A percentile compares a stretch with the other conserved stretches of the same genome.
Conservation (phyloP, 64 coral and sea anemone species). For the Catalaphyllia jardinei region DNA sequence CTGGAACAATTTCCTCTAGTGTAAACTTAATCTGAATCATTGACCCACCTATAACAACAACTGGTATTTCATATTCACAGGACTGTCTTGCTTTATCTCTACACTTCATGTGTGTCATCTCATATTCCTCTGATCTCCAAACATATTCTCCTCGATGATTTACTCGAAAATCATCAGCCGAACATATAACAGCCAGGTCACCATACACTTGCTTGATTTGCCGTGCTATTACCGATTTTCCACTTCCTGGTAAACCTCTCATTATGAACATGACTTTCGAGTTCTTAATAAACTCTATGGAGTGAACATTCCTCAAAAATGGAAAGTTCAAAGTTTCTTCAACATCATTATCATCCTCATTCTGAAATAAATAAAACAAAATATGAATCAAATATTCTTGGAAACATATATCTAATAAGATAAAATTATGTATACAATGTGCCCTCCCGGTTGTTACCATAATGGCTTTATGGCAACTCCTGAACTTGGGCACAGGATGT, state of each 20-base stretch:
- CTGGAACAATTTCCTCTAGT: too few relatives aligned
- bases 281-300: slow-evolving; percentile 15
- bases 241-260: slow-evolving; percentile 59
- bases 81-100: slow-evolving; percentile 11
- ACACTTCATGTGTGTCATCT: slow-evolving; percentile 24
- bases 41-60: slow-evolving; percentile 28
- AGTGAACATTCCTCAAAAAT: slow-evolving; percentile 22
- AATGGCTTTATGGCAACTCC: too few relatives aligned
- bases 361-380: neutral
- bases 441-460: too few relatives aligned
- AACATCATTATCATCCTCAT: neutral
- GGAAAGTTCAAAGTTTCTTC: slow-evolving; percentile 9
- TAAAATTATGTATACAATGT: too few relatives aligned
- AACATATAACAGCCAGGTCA: slow-evolving; percentile 49
- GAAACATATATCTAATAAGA: too few relatives aligned
- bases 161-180: slow-evolving; percentile 32
- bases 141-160: slow-evolving; percentile 18
- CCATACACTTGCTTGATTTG: slow-evolving; percentile 21
- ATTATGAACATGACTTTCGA: slow-evolving; percentile 58
- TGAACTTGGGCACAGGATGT: too few relatives aligned
- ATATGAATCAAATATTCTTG: too few relatives aligned
- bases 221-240: slow-evolving; percentile 29
- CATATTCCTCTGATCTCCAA: slow-evolving; percentile 32
- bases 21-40: too few relatives aligned
- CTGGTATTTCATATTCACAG: slow-evolving; percentile 3